Percentiles rank a stretch among this genome's conserved stretches.
Evolutionary conservation across 2,888 invertebrate species (phyloP).

Genomic region (Drosophila atripex): DNA sequence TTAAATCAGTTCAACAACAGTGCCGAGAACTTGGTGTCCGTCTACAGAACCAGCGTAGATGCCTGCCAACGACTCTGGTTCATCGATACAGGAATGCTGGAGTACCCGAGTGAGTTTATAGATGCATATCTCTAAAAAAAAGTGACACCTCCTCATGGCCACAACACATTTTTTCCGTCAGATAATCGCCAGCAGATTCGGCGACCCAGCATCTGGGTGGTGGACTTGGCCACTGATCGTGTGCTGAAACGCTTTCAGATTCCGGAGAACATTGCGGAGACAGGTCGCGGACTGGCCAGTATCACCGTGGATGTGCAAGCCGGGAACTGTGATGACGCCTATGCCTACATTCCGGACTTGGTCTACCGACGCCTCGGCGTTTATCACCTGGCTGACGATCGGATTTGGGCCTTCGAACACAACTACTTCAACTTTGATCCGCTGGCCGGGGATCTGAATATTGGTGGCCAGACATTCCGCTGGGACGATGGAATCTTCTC

Average conservation of each 20-base stretch:
- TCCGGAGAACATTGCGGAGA: conserved; percentile 80
- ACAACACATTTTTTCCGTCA: conserved; percentile 19
- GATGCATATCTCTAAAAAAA: neutral
- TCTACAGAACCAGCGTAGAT: conserved; percentile 89
- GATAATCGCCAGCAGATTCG: conserved; percentile 84
- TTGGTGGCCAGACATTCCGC: conserved; percentile 89
- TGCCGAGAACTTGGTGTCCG: conserved; percentile 85
- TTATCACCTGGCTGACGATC: conserved; percentile 83
- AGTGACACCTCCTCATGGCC: neutral
- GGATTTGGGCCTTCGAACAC: conserved; percentile 89
- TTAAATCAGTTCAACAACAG: conserved; percentile 77
- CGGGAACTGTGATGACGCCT: conserved; percentile 87
- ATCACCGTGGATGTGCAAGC: conserved; percentile 87
- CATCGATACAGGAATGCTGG: conserved; percentile 90
- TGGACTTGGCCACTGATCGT: conserved; percentile 87
- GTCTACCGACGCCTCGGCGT: conserved; percentile 81
- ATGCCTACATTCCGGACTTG: conserved; percentile 88
- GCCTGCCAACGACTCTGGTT: conserved; percentile 90
- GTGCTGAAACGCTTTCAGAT: conserved; percentile 86
- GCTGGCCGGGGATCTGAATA: conserved; percentile 87
- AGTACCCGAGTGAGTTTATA: conserved; percentile 86
- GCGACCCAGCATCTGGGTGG: conserved; percentile 87
- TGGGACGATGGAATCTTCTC: conserved; percentile 94
- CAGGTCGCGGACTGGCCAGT: conserved; percentile 86
- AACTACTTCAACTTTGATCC: conserved; percentile 91